phyloP scores from a whole-genome alignment of 1,140 invertebrate genomes.

The Planococcus citri region DNA sequence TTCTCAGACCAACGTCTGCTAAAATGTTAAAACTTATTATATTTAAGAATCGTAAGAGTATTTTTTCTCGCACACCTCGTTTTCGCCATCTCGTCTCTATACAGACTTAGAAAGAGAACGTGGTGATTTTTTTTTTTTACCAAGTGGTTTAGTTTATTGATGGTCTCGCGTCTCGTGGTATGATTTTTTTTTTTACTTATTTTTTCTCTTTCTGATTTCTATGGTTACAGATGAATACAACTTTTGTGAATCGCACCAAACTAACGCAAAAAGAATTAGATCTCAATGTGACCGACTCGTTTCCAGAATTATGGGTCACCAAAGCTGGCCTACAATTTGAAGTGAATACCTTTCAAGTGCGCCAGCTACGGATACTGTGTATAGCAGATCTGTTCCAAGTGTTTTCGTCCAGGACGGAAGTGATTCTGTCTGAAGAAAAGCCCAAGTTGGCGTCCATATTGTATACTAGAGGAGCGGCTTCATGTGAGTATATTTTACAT shows the following conservation, averaged over 20 bases:
- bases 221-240: neutral
- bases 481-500: neutral
- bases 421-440: conserved; percentile 47
- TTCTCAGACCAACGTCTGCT: too few relatives aligned
- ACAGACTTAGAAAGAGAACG: too few relatives aligned
- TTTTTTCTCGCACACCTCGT: too few relatives aligned
- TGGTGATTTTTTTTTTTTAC: too few relatives aligned
- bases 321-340: conserved; percentile 28
- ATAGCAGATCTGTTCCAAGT: conserved; percentile 44
- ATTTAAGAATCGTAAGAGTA: too few relatives aligned
- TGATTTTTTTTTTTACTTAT: too few relatives aligned
- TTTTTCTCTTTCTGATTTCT: neutral
- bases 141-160: too few relatives aligned
- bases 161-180: too few relatives aligned
- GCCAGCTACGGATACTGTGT: conserved; percentile 45
- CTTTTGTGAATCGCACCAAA: neutral
- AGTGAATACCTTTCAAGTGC: conserved; percentile 27
- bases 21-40: too few relatives aligned
- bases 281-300: neutral
- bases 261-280: neutral
- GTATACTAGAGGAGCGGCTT: conserved; percentile 35
- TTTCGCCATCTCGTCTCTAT: too few relatives aligned
- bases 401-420: conserved; percentile 39
- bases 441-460: conserved; percentile 50
- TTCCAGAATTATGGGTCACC: conserved; percentile 21